Base-by-base conservation (phyloP, 2,888 invertebrate species). In the Agrilus cyanescens region DNA sequence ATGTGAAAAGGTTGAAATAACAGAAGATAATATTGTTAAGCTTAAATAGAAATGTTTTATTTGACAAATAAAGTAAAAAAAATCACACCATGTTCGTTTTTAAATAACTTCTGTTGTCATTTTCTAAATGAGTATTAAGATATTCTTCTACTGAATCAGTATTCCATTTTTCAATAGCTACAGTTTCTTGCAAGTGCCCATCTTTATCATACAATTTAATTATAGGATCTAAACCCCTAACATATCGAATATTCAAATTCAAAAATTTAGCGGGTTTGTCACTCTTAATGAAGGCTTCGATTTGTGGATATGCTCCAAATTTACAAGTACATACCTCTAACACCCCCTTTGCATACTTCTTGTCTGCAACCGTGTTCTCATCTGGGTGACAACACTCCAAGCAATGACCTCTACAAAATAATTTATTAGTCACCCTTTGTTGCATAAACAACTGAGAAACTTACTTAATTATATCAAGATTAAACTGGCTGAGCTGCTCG, bases 141-240 rank as follows among this genome's bases (percentile, higher is more conserved):
- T 96, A 98, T 65, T 96, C 95, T 62, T 93, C 90, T 3, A 98
- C 87, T 0, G 95, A 88, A 66, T 98, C 96, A 0, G 97, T 97
- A 66, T 96, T 90, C 97, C 97, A 97, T 62, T 95, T 95, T 56
- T 94, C 93, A 60, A 98, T 95, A 40, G 94, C 95, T 20, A 97
- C 77, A 15, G 86, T 81, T 62, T 94, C 93, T 61, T 80, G 80
- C 1, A 90, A 78, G 59, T 85, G 82, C 29, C 85, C 87, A 56
- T 82, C 82, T 47, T 80, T 80, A 60, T 95, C 89, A 53, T 89
- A 74, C 38, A 98, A 70, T 62, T 91, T 89, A 36, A 98, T 91
- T 48, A 90, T 82, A 0, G 97, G 97, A 68, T 96, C 93, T 42
- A 94, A 72, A 4, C 96, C 97, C 47, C 95, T 77, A 1, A 93